These are phyloP conservation scores for Cephus pulcher DNA, from an alignment of 2,888 invertebrate species.

Conservation along the genomic window DNA sequence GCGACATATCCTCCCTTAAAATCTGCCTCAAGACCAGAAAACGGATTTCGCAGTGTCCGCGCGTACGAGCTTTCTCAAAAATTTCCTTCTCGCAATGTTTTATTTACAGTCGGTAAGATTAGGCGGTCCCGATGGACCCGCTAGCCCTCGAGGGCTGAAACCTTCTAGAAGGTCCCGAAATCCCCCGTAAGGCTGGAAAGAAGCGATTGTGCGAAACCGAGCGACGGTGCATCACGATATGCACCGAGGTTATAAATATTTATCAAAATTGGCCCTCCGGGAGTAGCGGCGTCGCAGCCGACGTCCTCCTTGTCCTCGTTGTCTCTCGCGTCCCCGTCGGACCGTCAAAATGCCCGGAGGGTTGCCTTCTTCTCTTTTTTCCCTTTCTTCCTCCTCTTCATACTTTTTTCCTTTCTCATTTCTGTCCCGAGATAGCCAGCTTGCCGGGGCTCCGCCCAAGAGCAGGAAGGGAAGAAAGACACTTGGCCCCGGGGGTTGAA, in stretches of 20 bases:
- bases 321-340: conserved; percentile 23
- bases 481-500: conserved; percentile 36
- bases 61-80: too few relatives aligned
- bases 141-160: too few relatives aligned
- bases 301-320: conserved; percentile 14
- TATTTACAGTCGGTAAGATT: too few relatives aligned
- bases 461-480: conserved; percentile 12
- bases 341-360: conserved; percentile 23
- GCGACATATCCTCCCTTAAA: too few relatives aligned
- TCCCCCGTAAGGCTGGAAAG: too few relatives aligned
- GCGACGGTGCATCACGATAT: conserved; percentile 3
- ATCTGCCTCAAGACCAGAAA: too few relatives aligned
- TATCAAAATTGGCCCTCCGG: conserved; percentile 52
- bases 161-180: too few relatives aligned
- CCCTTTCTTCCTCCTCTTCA: conserved; percentile 8
- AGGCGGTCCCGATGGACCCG: too few relatives aligned
- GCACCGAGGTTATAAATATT: conserved; percentile 51
- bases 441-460: conserved; percentile 12
- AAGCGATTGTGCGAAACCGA: too few relatives aligned
- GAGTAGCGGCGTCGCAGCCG: conserved; percentile 20
- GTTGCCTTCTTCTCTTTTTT: conserved; percentile 16
- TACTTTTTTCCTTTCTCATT: conserved; percentile 19
- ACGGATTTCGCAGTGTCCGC: too few relatives aligned
- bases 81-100: too few relatives aligned
- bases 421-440: conserved; percentile 15